Evolutionary conservation across 2,113 vertebrate genomes (phyloP).

Genomic region (Mesitornis unicolor): DNA sequence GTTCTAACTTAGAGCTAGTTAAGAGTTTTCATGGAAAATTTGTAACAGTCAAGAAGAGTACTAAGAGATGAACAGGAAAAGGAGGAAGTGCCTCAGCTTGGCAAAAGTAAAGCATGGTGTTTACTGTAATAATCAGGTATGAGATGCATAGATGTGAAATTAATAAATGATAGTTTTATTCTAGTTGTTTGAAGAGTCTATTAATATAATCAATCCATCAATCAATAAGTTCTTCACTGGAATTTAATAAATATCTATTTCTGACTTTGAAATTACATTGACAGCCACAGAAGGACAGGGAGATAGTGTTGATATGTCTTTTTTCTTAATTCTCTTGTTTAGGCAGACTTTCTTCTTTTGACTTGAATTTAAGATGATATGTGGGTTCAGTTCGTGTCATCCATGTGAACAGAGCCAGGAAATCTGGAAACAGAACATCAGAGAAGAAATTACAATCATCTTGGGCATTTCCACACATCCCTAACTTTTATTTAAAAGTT

Average conservation of each 20-base stretch:
- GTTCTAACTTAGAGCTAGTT: not conserved
- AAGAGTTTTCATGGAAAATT: not conserved
- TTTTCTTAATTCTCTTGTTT: not conserved
- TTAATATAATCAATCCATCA: not conserved
- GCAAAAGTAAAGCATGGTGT: not conserved
- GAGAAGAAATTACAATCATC: not conserved
- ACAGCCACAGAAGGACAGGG: not conserved
- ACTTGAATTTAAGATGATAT: not conserved
- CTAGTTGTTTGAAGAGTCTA: not conserved
- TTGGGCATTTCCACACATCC: not conserved
- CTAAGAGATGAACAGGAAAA: not conserved
- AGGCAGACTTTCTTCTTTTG: not conserved
- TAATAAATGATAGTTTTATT: not conserved
- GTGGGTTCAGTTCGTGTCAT: not conserved
- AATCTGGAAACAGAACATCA: not conserved
- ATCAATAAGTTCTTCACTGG: not conserved
- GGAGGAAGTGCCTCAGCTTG: not conserved
- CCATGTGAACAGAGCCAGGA: not conserved
- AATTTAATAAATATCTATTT: not conserved
- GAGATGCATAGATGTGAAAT: not conserved
- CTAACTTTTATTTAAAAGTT: not conserved
- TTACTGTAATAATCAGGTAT: not conserved
- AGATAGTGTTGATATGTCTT: not conserved
- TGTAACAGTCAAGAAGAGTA: not conserved
- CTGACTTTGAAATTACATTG: not conserved